Evolutionary conservation across 2,113 vertebrate species (phyloP), one percentile per base, ranked within the genome.

Genomic region (Anser brachyrhynchus): DNA sequence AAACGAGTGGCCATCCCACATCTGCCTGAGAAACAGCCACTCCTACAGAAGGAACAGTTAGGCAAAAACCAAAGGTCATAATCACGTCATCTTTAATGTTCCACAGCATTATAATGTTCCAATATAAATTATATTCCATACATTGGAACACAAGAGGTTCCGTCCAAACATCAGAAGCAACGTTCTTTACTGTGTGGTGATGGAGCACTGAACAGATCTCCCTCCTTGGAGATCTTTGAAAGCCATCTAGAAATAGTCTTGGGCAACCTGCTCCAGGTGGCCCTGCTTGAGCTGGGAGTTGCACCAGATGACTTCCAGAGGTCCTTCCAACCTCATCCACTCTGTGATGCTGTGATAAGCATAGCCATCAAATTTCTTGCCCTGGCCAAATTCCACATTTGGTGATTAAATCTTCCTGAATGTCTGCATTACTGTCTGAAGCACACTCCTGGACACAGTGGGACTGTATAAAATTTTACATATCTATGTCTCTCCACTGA

Each of bases 401-500:
- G 69, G 75, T 89, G 92, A 84, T 93, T 95, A 96, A 84, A 89
- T 84, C 84, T 57, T 81, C 84, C 54, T n/a, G 49, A 89, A 82
- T 61, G 26, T 82, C 92, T 92, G 16, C 80, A 89, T 89, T 92
- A 69, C 52, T 61, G 54, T 67, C 58, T 65, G 29, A 79, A 87
- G 92, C 54, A 70, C n/a, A 76, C 46, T 83, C 29, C 31, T 66
- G 82, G 82, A 88, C 88, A 80, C 89, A 69, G 37, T n/a, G 83
- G 87, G 70, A 69, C 70, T 58, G 17, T 19, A 67, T 46, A 84
- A 62, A 91, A 61, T 76, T 90, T 88, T 88, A 88, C 64, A 44
- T 76, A 73, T 31, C 78, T 95, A 82, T 95, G 90, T 92, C 90
- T 92, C 88, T 95, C 85, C 75, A 70, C 67, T 72, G 88, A 70